phyloP scores from a whole-genome alignment of 2,888 invertebrate species.

The Pocota personata region DNA sequence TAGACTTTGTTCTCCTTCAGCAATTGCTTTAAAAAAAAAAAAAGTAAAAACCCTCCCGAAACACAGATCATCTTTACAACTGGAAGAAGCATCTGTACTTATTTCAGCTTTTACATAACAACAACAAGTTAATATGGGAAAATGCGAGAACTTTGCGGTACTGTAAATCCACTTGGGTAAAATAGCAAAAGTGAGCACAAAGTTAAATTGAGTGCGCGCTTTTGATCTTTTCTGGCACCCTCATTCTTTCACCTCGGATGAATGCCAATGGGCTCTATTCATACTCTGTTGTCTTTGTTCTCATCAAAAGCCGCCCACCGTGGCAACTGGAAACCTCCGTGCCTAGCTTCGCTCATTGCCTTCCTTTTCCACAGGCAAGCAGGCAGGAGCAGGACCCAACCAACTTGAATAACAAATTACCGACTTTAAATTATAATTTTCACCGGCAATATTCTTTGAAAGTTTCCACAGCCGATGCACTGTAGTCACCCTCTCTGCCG shows the following conservation, averaged over 20 bases:
- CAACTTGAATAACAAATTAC: slow-evolving; percentile 73
- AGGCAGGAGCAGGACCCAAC: slow-evolving; percentile 55
- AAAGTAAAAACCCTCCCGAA: not conserved
- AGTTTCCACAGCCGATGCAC: slow-evolving; percentile 61
- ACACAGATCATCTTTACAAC: slow-evolving; percentile 47
- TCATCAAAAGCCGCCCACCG: slow-evolving; percentile 68
- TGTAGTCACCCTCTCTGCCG: slow-evolving; percentile 14
- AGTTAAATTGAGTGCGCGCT: slow-evolving; percentile 76
- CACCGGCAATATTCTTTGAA: slow-evolving; percentile 72
- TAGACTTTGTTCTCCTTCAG: not conserved
- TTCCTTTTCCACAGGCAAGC: slow-evolving; percentile 17
- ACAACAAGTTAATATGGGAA: slow-evolving; percentile 54
- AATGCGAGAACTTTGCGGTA: slow-evolving; percentile 58
- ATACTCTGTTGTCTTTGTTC: slow-evolving; percentile 71
- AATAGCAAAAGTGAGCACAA: slow-evolving; percentile 74
- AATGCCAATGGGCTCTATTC: slow-evolving; percentile 72
- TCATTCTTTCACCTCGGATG: slow-evolving; percentile 71
- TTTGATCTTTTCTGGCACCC: slow-evolving; percentile 74
- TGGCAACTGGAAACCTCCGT: slow-evolving; percentile 42
- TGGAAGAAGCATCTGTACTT: slow-evolving; percentile 19
- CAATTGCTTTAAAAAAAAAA: not conserved
- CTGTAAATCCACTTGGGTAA: slow-evolving; percentile 69
- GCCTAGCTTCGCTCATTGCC: slow-evolving; percentile 19
- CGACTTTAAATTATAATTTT: slow-evolving; percentile 73
- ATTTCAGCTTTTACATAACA: slow-evolving; percentile 37